Conservation (phyloP, 2,888 invertebrate species). For the Sycophila texana region DNA sequence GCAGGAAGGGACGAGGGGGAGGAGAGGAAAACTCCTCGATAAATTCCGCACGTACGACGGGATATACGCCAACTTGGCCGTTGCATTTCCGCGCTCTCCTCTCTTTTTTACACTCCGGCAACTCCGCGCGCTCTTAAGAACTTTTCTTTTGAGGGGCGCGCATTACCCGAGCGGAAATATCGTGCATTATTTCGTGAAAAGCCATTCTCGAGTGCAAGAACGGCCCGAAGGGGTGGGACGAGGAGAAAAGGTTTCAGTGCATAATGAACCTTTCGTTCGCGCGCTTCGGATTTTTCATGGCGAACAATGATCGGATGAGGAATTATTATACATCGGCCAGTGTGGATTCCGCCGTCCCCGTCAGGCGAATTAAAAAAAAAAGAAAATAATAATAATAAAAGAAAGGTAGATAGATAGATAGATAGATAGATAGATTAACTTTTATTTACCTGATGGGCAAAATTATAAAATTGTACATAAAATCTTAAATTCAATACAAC, state of each 20-base stretch:
- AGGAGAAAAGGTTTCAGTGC: conserved; percentile 15
- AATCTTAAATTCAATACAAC: too few species aligned
- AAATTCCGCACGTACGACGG: conserved; percentile 44
- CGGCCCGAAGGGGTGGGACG: background rate
- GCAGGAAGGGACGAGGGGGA: background rate
- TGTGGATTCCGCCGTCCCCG: conserved; percentile 44
- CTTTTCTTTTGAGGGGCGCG: conserved; percentile 42
- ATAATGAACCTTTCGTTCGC: conserved; percentile 50
- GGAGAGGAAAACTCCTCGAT: conserved; percentile 46
- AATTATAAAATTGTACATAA: too few species aligned
- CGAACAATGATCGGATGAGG: conserved; percentile 54
- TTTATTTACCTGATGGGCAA: too few species aligned
- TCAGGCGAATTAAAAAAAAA: too few species aligned
- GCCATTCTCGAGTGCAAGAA: conserved; percentile 9
- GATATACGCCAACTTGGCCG: conserved; percentile 18
- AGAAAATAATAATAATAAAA: background rate
- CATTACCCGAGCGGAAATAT: conserved; percentile 49
- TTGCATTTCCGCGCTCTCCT: conserved; percentile 35
- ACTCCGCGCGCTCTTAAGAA: conserved; percentile 32
- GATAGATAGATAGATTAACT: too few species aligned
- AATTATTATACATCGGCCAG: conserved; percentile 33
- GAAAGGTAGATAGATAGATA: too few species aligned
- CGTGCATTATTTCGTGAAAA: conserved; percentile 50
- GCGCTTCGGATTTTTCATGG: conserved; percentile 21
- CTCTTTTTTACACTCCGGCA: conserved; percentile 11